Evolutionary conservation across 2,797 vertebrate genomes (phyloP).

Genomic region (Gouania willdenowi): DNA sequence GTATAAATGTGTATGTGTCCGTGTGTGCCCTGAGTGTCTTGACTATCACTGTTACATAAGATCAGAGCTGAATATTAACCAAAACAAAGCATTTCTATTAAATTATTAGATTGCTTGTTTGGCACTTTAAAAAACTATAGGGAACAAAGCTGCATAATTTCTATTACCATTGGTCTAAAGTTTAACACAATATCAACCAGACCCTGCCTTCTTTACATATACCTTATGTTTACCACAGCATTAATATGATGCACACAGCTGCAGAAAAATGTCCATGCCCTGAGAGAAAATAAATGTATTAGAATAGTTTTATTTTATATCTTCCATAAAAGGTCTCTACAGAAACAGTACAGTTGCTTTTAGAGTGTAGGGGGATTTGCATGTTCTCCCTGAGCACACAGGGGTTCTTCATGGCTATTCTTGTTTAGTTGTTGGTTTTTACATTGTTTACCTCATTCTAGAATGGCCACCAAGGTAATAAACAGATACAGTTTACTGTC

Average conservation of each 20-base stretch:
- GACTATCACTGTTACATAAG: slow-evolving; percentile 51
- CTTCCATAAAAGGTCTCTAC: too few relatives aligned
- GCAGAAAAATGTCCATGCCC: background rate
- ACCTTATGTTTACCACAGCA: slow-evolving; percentile 3
- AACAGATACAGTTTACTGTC: too few relatives aligned
- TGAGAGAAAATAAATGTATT: background rate
- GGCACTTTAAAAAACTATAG: slow-evolving; percentile 33
- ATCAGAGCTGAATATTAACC: slow-evolving; percentile 62
- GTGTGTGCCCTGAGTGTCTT: slow-evolving; percentile 27
- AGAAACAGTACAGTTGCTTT: too few relatives aligned
- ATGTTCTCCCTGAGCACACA: too few relatives aligned
- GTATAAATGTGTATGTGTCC: slow-evolving; percentile 25
- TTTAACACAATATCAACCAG: slow-evolving; percentile 26
- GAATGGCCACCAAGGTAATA: too few relatives aligned
- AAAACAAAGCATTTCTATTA: slow-evolving; percentile 40
- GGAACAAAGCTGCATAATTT: slow-evolving; percentile 40
- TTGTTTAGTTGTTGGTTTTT: too few relatives aligned
- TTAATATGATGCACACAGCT: background rate
- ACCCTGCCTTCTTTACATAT: slow-evolving; percentile 4
- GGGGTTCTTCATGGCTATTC: too few relatives aligned
- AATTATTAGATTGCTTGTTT: slow-evolving; percentile 33
- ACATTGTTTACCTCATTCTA: too few relatives aligned
- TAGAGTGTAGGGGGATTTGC: too few relatives aligned
- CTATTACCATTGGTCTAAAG: slow-evolving; percentile 52
- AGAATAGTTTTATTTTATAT: too few relatives aligned